phyloP scores from a whole-genome alignment of 2,113 vertebrate genomes.

The Lates calcarifer region DNA sequence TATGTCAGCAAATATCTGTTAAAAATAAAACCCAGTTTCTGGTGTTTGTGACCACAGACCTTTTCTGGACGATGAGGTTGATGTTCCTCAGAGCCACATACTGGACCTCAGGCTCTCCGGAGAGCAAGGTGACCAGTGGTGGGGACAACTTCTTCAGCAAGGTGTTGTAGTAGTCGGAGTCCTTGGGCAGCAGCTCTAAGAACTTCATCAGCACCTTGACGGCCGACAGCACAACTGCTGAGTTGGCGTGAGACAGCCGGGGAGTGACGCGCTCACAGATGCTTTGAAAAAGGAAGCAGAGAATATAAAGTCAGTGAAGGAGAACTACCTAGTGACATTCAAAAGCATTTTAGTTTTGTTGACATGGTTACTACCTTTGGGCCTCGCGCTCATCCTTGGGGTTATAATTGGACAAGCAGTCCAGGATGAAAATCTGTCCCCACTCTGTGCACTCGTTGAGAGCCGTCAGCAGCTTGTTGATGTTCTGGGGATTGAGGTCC shows the following conservation, averaged over 20 bases:
- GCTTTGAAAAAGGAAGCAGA: constrained; percentile 73
- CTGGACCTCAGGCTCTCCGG: constrained; percentile 98
- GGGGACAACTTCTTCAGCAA: constrained; percentile 97
- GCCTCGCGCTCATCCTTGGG: constrained; percentile 98
- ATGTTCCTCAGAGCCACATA: constrained; percentile 99
- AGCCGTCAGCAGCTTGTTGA: constrained; percentile 97
- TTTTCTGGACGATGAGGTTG: constrained; percentile 98
- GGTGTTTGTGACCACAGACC: constrained; percentile 80
- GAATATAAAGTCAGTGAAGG: background rate
- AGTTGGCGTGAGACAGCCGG: constrained; percentile 97
- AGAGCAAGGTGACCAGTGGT: constrained; percentile 95
- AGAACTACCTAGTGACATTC: background rate
- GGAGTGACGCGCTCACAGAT: constrained; percentile 98
- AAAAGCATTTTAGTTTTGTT: background rate
- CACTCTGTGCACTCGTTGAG: constrained; percentile 98
- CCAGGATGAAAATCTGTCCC: constrained; percentile 99
- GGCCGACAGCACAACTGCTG: constrained; percentile 96
- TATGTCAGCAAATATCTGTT: background rate
- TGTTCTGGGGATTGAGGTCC: constrained; percentile 98
- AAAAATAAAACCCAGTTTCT: background rate
- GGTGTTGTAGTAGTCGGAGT: constrained; percentile 98
- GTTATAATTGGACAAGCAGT: constrained; percentile 98
- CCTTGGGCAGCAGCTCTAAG: constrained; percentile 96
- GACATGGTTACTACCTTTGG: constrained; percentile 89
- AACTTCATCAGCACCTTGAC: constrained; percentile 99